Evolutionary conservation across 2,113 vertebrate species (phyloP), one percentile per base, ranked within the genome.

Genomic region (Arenaria interpres): DNA sequence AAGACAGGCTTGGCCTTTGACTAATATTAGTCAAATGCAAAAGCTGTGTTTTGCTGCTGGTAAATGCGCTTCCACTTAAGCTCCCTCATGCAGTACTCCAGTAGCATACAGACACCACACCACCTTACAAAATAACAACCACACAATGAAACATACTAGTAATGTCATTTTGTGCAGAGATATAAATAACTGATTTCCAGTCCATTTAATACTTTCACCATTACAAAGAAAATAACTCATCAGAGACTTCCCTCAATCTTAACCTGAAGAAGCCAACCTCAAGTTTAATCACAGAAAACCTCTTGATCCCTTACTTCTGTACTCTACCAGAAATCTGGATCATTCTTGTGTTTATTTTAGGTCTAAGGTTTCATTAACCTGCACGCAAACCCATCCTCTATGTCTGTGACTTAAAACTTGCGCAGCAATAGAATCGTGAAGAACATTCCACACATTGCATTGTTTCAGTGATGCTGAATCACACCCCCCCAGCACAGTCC

Each of bases 151-250:
- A 97, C 17, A 57, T 90, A 90, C 90, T 7, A 51, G 63, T 28
- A 88, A 88, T 91, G 90, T 54, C 78, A 92, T 96, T 97, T 91
- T 94, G 72, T 89, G 83, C 63, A 95, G 89, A 96, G 88, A 94
- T 77, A 81, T 14, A 97, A 97, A 96, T 85, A 94, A 92, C 84
- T 79, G 78, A 89, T 96, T 96, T 87, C 96, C 92, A 98, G 92
- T 64, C 93, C 69, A 74, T 88, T 87, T 83, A 75, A 50, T 41
- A 95, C n/a, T 96, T 81, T 30, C 48, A 50, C 73, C 81, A 85
- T 83, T 90, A 79, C 91, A 97, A 82, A 85, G 85, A 91, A 96
- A 97, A 95, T 51, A 94, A 86, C 62, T 51, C 60, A 82, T 62
- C 66, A 86, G 62, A 95, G 71, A 67, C 67, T 89, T 89, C 87